Base-by-base conservation (phyloP, 2,113 vertebrate genomes). In the Cyprinus carpio region DNA sequence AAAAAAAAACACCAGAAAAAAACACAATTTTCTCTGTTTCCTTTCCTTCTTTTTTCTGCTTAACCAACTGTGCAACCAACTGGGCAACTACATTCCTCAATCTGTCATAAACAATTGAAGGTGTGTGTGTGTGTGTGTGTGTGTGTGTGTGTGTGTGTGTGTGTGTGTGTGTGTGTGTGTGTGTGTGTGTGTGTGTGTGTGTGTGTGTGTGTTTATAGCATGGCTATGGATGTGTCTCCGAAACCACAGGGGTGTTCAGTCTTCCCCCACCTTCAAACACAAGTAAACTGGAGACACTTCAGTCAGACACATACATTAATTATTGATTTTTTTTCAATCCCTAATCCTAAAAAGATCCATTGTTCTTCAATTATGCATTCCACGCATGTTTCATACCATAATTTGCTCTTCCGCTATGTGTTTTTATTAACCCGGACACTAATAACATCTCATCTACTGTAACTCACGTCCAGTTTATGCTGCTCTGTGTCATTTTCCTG, bases 401-500 rank as follows among this genome's bases (percentile, higher is more conserved):
- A 64, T 46, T 71, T 82, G 4, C 6, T 69, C 62, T 31, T 82
- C 71, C 56, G 18, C 84, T 49, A 67, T 5, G 20, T 51, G 5
- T 80, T 83, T 69, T 78, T 84, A 69, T 86, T 81, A 84, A 75
- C 64, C 67, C 27, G 23, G 29, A 87, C 83, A 58, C 29, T 51
- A 67, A 75, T 46, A 80, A 13, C 62, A 72, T 83, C 82, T 72
- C 62, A 58, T 88, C 87, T 80, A 85, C 85, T 87, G 87, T 81
- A 84, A 87, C 81, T 83, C 91, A 83, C 88, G 90, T 91, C 92
- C 89, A 90, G 25, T 82, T 67, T 37, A 67, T 89, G 85, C 86
- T 37, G 4, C 79, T 75, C 79, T 74, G 76, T 88, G 89, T 93
- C 91, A 92, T 87, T 90, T 90, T 87, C 84, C 81, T 87, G 90